Percentiles rank a stretch among this genome's conserved stretches.
Conservation (phyloP, 2,113 vertebrate species). For the Leucosticte australis region DNA sequence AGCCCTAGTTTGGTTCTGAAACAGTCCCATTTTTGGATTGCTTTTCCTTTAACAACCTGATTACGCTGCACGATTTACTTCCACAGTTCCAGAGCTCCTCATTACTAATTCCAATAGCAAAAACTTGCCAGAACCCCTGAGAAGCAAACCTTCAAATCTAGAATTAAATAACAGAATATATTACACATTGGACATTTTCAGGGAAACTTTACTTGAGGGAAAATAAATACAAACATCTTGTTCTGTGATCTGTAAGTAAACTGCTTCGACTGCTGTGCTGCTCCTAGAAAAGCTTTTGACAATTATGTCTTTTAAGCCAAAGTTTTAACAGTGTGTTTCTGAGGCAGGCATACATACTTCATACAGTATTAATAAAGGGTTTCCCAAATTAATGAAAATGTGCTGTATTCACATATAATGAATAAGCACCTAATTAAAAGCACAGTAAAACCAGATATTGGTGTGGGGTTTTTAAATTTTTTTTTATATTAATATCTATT, state of each 20-base stretch:
- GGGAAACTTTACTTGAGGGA: conserved; percentile 56
- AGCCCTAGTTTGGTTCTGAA: neutral
- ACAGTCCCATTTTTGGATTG: conserved; percentile 3
- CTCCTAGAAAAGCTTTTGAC: conserved; percentile 64
- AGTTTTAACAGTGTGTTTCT: conserved; percentile 55
- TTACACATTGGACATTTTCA: conserved; percentile 45
- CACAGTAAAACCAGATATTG: conserved; percentile 69
- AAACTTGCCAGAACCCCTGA: conserved; percentile 51
- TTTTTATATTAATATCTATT: conserved; percentile 74
- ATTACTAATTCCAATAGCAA: conserved; percentile 65
- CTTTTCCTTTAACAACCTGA: conserved; percentile 27
- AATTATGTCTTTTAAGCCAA: conserved; percentile 43
- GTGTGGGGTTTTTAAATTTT: neutral
- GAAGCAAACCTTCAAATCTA: conserved; percentile 57
- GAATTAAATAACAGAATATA: conserved; percentile 62
- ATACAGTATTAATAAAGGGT: conserved; percentile 64
- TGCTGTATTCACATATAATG: conserved; percentile 66
- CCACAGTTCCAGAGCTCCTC: conserved; percentile 42
- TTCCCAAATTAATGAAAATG: conserved; percentile 68
- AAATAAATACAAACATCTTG: conserved; percentile 53
- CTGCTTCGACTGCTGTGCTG: conserved; percentile 15
- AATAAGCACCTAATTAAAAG: conserved; percentile 75
- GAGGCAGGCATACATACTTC: conserved; percentile 40
- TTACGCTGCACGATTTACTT: conserved; percentile 34
- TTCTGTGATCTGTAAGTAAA: conserved; percentile 46